A percentile compares a stretch with the other conserved stretches of the same genome.
phyloP scores from a whole-genome alignment of 2,888 invertebrate genomes.

The Allygus modestus region DNA sequence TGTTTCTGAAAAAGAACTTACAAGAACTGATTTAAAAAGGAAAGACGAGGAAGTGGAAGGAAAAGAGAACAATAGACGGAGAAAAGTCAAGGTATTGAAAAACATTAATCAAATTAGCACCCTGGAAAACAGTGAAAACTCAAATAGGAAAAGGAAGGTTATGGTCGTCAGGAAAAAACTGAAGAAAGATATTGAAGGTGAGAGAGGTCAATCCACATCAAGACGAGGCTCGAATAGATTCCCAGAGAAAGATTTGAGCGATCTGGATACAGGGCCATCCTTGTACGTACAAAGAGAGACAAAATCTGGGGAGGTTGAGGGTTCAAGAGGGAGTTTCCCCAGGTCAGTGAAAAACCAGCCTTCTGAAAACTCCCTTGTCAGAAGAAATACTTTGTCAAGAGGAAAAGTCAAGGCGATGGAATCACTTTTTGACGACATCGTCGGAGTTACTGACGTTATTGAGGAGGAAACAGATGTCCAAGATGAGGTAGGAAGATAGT shows the following conservation, averaged over 20 bases:
- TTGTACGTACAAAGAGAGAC: constrained; percentile 59
- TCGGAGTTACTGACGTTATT: constrained; percentile 22
- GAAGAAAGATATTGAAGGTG: constrained; percentile 20
- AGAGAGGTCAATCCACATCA: background rate
- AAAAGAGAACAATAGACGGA: constrained; percentile 44
- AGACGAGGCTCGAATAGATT: constrained; percentile 25
- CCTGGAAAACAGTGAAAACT: background rate
- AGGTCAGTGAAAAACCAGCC: constrained; percentile 40
- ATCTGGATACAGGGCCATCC: constrained; percentile 57
- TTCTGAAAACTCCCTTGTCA: background rate
- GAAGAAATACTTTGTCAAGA: constrained; percentile 10
- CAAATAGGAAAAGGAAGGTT: constrained; percentile 43
- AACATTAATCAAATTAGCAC: constrained; percentile 43
- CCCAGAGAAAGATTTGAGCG: constrained; percentile 37
- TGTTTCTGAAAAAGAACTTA: constrained; percentile 36
- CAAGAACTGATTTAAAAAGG: constrained; percentile 28
- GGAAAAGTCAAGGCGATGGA: constrained; percentile 57
- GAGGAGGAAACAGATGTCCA: constrained; percentile 44
- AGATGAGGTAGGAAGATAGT: constrained; percentile 59
- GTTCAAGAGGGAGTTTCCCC: constrained; percentile 19
- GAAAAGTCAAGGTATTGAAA: constrained; percentile 58
- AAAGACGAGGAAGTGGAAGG: constrained; percentile 27
- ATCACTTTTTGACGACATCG: constrained; percentile 56
- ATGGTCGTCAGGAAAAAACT: constrained; percentile 48
- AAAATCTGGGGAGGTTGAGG: constrained; percentile 24